Percentiles rank a stretch among this genome's conserved stretches.
These are phyloP conservation scores for Sesia apiformis DNA, from an alignment of 2,888 invertebrate species.

Conservation along the genomic window DNA sequence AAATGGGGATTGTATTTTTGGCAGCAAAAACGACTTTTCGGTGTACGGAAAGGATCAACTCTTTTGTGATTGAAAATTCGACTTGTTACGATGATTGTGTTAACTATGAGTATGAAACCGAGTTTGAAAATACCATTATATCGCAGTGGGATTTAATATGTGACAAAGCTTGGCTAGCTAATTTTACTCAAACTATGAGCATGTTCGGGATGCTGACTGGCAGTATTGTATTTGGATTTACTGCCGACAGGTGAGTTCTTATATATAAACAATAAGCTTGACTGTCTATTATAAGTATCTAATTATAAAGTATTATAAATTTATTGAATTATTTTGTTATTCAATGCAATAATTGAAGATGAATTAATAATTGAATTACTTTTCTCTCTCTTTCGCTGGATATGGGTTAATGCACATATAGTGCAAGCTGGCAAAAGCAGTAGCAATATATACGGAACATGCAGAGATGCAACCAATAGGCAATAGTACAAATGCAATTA, in stretches of 20 bases:
- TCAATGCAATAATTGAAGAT: too few species aligned
- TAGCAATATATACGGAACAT: too few species aligned
- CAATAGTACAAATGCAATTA: too few species aligned
- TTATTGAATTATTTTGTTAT: too few species aligned
- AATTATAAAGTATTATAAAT: too few species aligned
- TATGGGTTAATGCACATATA: too few species aligned
- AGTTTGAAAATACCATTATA: slow-evolving; percentile 65
- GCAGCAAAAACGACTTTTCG: not conserved
- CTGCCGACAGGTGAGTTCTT: slow-evolving; percentile 72
- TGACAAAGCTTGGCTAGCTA: slow-evolving; percentile 64
- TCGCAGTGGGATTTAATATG: slow-evolving; percentile 80
- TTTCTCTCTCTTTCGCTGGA: too few species aligned
- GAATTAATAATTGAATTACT: too few species aligned
- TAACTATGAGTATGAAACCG: not conserved
- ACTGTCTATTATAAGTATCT: too few species aligned
- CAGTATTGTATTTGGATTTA: slow-evolving; percentile 75
- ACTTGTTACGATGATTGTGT: not conserved
- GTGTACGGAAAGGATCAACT: not conserved
- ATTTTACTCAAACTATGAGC: slow-evolving; percentile 76
- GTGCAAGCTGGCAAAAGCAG: too few species aligned
- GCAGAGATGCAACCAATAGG: too few species aligned
- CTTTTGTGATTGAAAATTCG: not conserved
- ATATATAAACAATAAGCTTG: too few species aligned
- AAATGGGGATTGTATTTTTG: not conserved
- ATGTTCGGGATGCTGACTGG: slow-evolving; percentile 79